phyloP scores from a whole-genome alignment of 2,113 vertebrate species.

The Strix uralensis region DNA sequence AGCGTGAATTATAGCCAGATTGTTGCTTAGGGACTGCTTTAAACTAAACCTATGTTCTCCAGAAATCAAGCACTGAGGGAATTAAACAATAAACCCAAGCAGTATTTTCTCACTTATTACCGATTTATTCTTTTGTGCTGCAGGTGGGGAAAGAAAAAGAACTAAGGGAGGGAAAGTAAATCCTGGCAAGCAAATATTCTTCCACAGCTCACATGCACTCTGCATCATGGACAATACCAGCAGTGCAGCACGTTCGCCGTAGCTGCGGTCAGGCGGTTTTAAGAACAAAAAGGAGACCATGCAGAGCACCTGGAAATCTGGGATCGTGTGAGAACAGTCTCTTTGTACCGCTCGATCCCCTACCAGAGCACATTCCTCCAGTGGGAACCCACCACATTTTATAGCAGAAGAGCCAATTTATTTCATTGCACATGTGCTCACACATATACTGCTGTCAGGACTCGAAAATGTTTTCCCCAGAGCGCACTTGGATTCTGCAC shows the following conservation, averaged over 20 bases:
- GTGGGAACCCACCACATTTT: neutral
- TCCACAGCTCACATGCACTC: neutral
- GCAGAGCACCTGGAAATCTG: neutral
- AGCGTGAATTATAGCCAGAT: conserved; percentile 1
- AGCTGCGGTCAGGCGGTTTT: neutral
- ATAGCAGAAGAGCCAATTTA: neutral
- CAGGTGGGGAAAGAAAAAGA: neutral
- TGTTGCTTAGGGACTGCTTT: conserved; percentile 34
- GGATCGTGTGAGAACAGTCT: neutral
- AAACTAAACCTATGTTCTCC: conserved; percentile 44
- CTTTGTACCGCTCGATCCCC: neutral
- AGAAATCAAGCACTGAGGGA: conserved; percentile 36
- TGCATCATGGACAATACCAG: neutral
- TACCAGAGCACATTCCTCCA: neutral
- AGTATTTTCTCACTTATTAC: conserved; percentile 46
- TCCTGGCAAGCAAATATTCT: neutral
- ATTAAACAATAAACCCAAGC: conserved; percentile 47
- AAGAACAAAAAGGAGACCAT: neutral
- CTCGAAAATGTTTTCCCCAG: neutral
- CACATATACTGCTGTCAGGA: neutral
- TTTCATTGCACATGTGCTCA: neutral
- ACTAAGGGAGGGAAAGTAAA: neutral
- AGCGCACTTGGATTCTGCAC: neutral
- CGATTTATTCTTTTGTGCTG: neutral
- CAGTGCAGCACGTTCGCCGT: neutral